Percentiles rank a stretch among this genome's conserved stretches.
Conservation (phyloP, 2,113 vertebrate genomes). For the Corvus cornix region DNA sequence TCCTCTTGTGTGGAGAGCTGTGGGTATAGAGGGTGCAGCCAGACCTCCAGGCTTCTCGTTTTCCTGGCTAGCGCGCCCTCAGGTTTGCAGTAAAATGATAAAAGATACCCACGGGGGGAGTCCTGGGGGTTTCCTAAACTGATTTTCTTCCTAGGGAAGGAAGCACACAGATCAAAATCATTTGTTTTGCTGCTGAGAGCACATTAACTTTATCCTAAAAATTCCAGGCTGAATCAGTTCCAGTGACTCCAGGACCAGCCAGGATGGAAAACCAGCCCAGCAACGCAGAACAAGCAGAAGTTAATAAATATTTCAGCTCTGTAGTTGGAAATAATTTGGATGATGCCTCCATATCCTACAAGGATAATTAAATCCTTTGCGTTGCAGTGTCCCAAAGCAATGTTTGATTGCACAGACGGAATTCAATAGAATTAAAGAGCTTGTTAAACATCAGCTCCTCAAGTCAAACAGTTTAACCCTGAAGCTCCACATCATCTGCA, state of each 20-base stretch:
- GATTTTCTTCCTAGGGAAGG: neutral
- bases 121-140: neutral
- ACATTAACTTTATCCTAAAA: neutral
- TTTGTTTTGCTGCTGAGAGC: neutral
- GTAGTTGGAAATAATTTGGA: neutral
- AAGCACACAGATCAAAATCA: neutral
- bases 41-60: no score
- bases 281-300: neutral
- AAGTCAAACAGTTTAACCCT: slow-evolving; percentile 17
- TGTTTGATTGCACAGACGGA: slow-evolving; percentile 17
- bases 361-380: slow-evolving; percentile 24
- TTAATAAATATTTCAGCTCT: slow-evolving; percentile 7
- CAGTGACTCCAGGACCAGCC: neutral
- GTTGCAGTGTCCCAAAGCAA: slow-evolving; percentile 23
- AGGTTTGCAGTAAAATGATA: neutral
- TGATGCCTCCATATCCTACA: neutral
- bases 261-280: neutral
- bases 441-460: slow-evolving; percentile 52
- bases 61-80: no score
- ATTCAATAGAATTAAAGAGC: slow-evolving; percentile 46
- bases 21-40: no score
- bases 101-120: neutral
- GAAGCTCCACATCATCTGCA: neutral
- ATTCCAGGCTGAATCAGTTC: neutral
- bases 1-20: no score